Base-by-base conservation (phyloP, 2,797 vertebrate species). In the Cyprinella venusta region DNA sequence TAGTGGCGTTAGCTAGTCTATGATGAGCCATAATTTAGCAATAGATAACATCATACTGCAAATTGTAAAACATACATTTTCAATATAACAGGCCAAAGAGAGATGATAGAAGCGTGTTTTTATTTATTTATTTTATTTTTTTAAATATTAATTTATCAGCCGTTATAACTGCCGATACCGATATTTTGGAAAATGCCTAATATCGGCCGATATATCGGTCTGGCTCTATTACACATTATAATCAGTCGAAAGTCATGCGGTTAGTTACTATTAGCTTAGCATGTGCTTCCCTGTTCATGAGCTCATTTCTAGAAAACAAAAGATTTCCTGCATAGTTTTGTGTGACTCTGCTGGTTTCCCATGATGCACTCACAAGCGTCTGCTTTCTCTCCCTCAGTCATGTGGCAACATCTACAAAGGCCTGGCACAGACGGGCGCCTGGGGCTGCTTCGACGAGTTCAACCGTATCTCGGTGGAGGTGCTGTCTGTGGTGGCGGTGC, bases 391-490 rank as follows among this genome's bases (percentile, higher is more conserved):
- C 42, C 91, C 88, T 5, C 91, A 99, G 98, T 99, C 97, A 26
- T 99, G 97, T 84, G 97, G 97, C 81, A 98, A 95, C 93, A 98
- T 99, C 93, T 99, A 98, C 93, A 99, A 99, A 94, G 98, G 98
- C 79, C 95, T 99, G 85, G 96, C 97, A 79, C 98, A 99, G 93
- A 97, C 97, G 0, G 98, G 98, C 30, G 96, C 97, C 56, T 99
- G 98, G 98, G 98, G 98, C 90, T 99, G 98, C 91, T 99, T 99
- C 80, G 98, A 99, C 77, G 98, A 99, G 84, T 99, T 99, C 84
- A 99, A 99, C 93, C 93, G 98, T 87, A 99, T 99, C 87, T 98
- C 97, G 0, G 97, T 99, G 88, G 98, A 99, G 85, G 98, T 99
- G 74, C 93, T 99, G 83, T 99, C 98, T 0, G 98, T 99, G 86